Evolutionary conservation across 2,797 vertebrate genomes (phyloP), one percentile per base, ranked within the genome.

Genomic region (Channa striata): DNA sequence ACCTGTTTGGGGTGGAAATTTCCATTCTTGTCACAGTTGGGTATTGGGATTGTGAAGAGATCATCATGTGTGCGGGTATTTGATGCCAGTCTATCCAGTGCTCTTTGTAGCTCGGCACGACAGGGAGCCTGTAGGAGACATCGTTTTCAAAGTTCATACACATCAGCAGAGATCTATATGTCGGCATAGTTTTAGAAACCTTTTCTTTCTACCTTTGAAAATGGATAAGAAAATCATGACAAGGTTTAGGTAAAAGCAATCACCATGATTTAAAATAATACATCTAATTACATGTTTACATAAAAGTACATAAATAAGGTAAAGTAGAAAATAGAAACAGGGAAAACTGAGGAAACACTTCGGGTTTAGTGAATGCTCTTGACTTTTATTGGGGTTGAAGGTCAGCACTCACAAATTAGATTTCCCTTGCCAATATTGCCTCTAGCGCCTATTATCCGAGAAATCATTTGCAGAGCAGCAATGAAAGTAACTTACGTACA

Each of bases 1-100:
- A 98, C 97, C 96, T 98, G 97, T 80, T 97, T 98, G 47, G 95
- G 90, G 51, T 98, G 96, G 92, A 97, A 98, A 82, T 97, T 95
- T 87, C 97, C 97, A 0, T 96, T 96, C 75, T 94, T 96, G 92
- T 97, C 97, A 59, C 97, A 98, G 95, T 97, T 98, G 78, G 97
- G 97, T 70, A 98, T 97, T 68, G 96, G 96, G 88, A 97, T 97
- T 58, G 94, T 93, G 11, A 96, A 96, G 74, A 98, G 93, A 67
- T 97, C 96, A 44, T 97, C 97, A 0, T 97, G 96, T 0, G 97
- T 97, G 48, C 96, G 95, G 68, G 92, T 93, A 77, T 96, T 96
- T 0, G 96, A 95, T 0, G 95, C 94, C 91, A 98, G 81, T 57
- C 95, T 89, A 86, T 97, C 96, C 90, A 97, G 67, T 0, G 96